Base-by-base conservation (phyloP, 1,140 invertebrate species). In the Drosophila quadrilineata region DNA sequence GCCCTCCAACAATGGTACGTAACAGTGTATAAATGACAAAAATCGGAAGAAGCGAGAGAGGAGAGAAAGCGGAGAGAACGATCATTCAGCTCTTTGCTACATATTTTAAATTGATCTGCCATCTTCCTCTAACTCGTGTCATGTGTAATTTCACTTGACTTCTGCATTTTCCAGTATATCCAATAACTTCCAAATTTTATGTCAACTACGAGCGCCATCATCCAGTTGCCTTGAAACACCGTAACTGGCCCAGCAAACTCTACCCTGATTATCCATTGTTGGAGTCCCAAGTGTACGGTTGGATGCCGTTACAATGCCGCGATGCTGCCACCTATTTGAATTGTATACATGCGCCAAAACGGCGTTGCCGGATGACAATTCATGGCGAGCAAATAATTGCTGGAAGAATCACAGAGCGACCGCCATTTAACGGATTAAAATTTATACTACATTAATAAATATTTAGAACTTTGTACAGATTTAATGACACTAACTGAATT, bases 251-350 rank as follows among this genome's bases (percentile, higher is more conserved):
- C 28, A 29, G 3, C n/a, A 66, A 41, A 6, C 12, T 40, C 5
- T 14, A 24, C 3, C 3, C 56, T 8, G 63, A 52, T 17, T 40
- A 60, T 14, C 86, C 86, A 1, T 16, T 66, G 1, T 48, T 88
- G 6, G 76, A 88, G 33, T 87, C 74, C 0, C 82, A 88, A 40
- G 41, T 74, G 0, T 88, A 89, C 16, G 87, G 87, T 9, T 89
- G 87, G 87, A 41, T 87, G 19, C 87, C 87, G 4, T 6, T 68
- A 0, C 40, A 67, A 19, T 67, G 59, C 12, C 41, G 49, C 1
- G 56, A 67, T 4, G 46, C 46, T 1, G 45, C 54, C 33, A 46
- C 45, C 12, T 46, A 80, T 40, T 56, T 88, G 0, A 89, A 89
- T 50, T 75, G 70, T n/a, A 29, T 88, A 3, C 70, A 87, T 19